Evolutionary conservation across 2,113 vertebrate genomes (phyloP), one percentile per base, ranked within the genome.

Genomic region (Puffinus mauretanicus): DNA sequence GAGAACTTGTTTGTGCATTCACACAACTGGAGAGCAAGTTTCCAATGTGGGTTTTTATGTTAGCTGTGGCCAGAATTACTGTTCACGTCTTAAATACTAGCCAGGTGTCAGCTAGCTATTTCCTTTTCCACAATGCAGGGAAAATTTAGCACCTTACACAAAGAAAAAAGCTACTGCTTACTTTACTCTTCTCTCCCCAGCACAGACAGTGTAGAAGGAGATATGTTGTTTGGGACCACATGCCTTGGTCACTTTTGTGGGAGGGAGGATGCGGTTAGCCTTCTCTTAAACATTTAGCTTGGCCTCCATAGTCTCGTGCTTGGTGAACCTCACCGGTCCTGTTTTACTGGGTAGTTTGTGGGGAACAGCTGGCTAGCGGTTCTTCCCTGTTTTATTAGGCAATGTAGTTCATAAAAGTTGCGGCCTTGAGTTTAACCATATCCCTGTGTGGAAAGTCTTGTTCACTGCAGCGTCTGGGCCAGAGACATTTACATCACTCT

Each of bases 361-460:
- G 72, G 58, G 72, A 97, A 67, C 69, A 86, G 75, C 88, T 95
- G 96, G 76, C 67, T 86, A 78, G 95, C 0, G 46, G 92, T 92
- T 94, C 79, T 86, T 96, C 92, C 86, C 76, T 90, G 64, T 78
- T 97, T 96, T 95, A 95, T 92, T 97, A 95, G 44, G 96, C 82
- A 86, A 47, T 94, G 85, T 86, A 95, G 90, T 86, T 83, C 76
- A 88, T 96, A 93, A 94, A 96, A 92, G 51, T 21, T 92, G 92
- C 0, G 18, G 96, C 92, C 95, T 90, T 82, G 62, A 66, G n/a
- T 66, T 95, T 95, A 97, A 93, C 94, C 80, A 67, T 93, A 86
- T 71, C 86, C 38, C 88, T 96, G 24, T 78, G 76, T 94, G 96
- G 96, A 97, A 97, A 96, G 62, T 88, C 90, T 96, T 92, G 75